Conservation (phyloP, 2,113 vertebrate genomes). For the Corythoichthys intestinalis region DNA sequence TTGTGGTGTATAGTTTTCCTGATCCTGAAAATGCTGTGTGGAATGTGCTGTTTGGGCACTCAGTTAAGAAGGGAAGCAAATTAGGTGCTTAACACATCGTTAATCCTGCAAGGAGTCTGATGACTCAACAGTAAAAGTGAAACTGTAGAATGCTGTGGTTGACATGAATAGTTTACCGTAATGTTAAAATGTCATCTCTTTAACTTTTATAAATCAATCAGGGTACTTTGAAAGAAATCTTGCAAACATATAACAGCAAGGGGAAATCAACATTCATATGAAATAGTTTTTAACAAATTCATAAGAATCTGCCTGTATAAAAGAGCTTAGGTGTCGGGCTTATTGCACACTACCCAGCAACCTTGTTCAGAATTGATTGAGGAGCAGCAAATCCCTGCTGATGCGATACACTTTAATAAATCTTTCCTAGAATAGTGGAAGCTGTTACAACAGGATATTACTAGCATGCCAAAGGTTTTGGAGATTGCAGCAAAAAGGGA, state of each 20-base stretch:
- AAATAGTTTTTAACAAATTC: background rate
- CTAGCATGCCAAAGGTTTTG: background rate
- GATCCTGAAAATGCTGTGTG: constrained; percentile 29
- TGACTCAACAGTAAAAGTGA: background rate
- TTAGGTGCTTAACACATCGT: constrained; percentile 60
- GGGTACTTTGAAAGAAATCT: background rate
- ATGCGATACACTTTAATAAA: constrained; percentile 6
- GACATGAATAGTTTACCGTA: background rate
- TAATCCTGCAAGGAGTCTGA: constrained; percentile 54
- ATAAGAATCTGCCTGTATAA: background rate
- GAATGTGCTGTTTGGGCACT: constrained; percentile 34
- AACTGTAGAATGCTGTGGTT: background rate
- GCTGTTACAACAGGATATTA: background rate
- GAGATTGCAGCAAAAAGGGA: background rate
- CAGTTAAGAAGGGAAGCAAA: constrained; percentile 56
- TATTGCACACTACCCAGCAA: background rate
- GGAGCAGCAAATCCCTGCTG: constrained; percentile 10
- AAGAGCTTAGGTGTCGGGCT: background rate
- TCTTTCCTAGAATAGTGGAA: background rate
- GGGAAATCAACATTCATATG: background rate
- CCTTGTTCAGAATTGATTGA: background rate
- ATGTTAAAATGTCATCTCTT: background rate
- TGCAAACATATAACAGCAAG: background rate
- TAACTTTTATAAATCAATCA: background rate
- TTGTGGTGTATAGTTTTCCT: constrained; percentile 18